phyloP scores from a whole-genome alignment of 2,797 vertebrate genomes.

The Ceryle rudis region DNA sequence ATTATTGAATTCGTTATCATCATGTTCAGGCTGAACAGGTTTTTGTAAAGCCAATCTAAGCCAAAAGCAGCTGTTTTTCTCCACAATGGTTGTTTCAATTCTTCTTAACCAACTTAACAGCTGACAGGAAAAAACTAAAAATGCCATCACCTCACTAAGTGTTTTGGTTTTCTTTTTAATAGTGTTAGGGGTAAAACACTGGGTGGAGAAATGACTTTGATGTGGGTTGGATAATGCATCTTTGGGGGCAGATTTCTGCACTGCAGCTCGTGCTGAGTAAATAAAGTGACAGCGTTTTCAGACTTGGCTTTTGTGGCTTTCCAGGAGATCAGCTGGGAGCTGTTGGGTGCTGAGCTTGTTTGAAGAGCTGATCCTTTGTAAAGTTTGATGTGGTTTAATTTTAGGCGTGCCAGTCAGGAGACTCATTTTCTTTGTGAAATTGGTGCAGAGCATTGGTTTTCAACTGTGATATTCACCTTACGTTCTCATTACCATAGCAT shows the following conservation, averaged over 20 bases:
- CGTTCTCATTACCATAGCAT: neutral
- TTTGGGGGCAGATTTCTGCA: neutral
- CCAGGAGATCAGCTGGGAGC: neutral
- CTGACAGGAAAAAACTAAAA: neutral
- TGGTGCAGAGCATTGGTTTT: neutral
- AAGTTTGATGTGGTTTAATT: neutral
- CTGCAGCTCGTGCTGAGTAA: neutral
- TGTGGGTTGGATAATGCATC: fast-evolving
- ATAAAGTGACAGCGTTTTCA: neutral
- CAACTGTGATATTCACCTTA: neutral
- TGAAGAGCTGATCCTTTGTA: neutral
- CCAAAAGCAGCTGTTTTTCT: neutral
- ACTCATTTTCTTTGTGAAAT: neutral
- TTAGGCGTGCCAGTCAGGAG: neutral
- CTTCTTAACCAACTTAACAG: neutral
- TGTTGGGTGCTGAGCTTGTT: neutral
- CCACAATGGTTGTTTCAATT: neutral
- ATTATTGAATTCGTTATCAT: neutral
- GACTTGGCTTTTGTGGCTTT: neutral
- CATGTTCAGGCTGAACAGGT: neutral
- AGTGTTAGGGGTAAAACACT: neutral
- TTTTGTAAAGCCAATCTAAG: neutral
- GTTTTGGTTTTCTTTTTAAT: neutral
- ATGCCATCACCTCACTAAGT: neutral
- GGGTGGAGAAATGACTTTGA: neutral